Evolutionary conservation across 1,140 invertebrate genomes (phyloP).

Genomic region (Ylistrum balloti): DNA sequence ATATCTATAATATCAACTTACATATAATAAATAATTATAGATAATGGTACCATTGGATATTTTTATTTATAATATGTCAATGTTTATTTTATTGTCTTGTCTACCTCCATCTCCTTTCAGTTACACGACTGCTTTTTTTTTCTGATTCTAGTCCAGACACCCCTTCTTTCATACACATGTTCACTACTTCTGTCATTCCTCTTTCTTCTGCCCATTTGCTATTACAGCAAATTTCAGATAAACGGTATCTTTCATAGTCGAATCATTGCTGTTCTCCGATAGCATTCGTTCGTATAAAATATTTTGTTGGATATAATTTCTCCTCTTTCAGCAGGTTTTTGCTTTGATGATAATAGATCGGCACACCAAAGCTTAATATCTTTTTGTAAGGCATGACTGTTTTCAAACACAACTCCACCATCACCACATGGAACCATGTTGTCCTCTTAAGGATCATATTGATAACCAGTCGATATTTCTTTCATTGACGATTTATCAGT

Average conservation of each 20-base stretch:
- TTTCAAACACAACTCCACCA: constrained; percentile 54
- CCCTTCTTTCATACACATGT: not conserved
- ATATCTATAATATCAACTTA: not conserved
- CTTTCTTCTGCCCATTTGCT: not conserved
- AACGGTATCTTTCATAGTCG: too few relatives aligned
- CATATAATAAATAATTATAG: too few relatives aligned
- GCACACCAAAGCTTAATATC: constrained; percentile 53
- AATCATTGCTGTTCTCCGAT: too few relatives aligned
- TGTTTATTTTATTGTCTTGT: too few relatives aligned
- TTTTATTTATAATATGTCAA: too few relatives aligned
- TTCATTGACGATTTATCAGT: not conserved
- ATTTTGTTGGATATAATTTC: not conserved
- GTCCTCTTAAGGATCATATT: not conserved
- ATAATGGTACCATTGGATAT: too few relatives aligned
- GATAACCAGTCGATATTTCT: too few relatives aligned
- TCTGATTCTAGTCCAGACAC: not conserved
- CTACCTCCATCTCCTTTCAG: too few relatives aligned
- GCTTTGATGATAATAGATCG: not conserved
- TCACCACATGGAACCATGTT: constrained; percentile 55
- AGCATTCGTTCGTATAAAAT: too few relatives aligned
- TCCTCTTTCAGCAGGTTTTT: not conserved
- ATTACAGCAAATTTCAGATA: not conserved
- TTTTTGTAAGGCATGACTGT: constrained; percentile 54
- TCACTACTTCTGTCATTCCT: not conserved
- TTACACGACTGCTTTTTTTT: too few relatives aligned